Conservation (phyloP, 1,140 invertebrate species). For the Drosophila rufa region DNA sequence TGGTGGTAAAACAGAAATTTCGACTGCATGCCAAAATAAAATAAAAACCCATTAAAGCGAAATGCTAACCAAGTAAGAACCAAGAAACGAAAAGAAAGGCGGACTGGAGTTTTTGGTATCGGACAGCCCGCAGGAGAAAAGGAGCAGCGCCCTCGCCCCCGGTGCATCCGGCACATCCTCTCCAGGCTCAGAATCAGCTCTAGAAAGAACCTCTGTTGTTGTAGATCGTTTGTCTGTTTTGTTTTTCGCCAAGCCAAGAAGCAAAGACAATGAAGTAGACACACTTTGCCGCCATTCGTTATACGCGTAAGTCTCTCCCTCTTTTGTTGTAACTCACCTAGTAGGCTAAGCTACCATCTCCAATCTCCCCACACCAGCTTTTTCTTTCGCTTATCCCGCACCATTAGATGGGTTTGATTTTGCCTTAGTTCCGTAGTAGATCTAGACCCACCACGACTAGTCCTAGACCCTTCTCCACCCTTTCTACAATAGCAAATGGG, state of each 20-base stretch:
- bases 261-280: slow-evolving; percentile 72
- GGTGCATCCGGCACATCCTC: slow-evolving; percentile 37
- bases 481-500: slow-evolving; percentile 42
- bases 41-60: slow-evolving; percentile 9
- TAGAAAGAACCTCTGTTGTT: slow-evolving; percentile 47
- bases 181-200: slow-evolving; percentile 57
- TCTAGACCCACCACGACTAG: slow-evolving; percentile 5
- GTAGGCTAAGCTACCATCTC: slow-evolving; percentile 61
- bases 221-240: slow-evolving; percentile 73
- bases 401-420: slow-evolving; percentile 46
- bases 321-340: slow-evolving; percentile 69
- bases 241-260: slow-evolving; percentile 48
- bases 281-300: slow-evolving; percentile 81
- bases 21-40: slow-evolving; percentile 60
- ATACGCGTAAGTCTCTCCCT: slow-evolving; percentile 79
- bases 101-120: slow-evolving; percentile 69
- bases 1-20: slow-evolving; percentile 63
- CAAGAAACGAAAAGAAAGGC: slow-evolving; percentile 26
- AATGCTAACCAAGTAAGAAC: slow-evolving; percentile 53
- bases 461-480: slow-evolving; percentile 32
- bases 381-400: slow-evolving; percentile 54
- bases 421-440: slow-evolving; percentile 45
- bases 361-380: slow-evolving; percentile 50
- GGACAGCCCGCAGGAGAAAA: slow-evolving; percentile 51
- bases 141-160: slow-evolving; percentile 49